Evolutionary conservation across 2,113 vertebrate species (phyloP).

Genomic region (Zapornia atra): DNA sequence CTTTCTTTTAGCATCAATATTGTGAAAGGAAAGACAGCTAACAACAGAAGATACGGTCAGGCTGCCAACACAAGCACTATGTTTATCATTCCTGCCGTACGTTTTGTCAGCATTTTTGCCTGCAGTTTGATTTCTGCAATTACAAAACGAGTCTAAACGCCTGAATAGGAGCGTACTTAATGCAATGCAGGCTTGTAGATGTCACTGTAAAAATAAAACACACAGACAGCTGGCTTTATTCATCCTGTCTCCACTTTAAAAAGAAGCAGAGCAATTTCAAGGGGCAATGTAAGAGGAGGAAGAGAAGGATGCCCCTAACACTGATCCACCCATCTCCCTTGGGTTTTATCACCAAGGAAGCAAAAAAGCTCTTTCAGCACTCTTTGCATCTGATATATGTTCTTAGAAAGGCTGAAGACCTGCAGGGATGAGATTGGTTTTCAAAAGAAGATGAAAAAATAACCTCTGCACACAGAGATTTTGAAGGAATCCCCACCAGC

Average conservation of each 20-base stretch:
- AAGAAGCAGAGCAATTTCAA: slow-evolving; percentile 25
- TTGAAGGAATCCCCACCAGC: slow-evolving; percentile 38
- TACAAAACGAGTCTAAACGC: slow-evolving; percentile 46
- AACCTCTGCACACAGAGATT: slow-evolving; percentile 18
- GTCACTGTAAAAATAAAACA: slow-evolving; percentile 61
- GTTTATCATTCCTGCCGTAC: slow-evolving; percentile 45
- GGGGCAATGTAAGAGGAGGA: neutral
- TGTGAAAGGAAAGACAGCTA: slow-evolving; percentile 52
- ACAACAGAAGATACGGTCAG: slow-evolving; percentile 34
- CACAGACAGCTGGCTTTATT: slow-evolving; percentile 61
- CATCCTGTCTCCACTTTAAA: slow-evolving; percentile 42
- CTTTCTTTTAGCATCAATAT: slow-evolving; percentile 39
- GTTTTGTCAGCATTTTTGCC: slow-evolving; percentile 62
- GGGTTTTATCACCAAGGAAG: slow-evolving; percentile 26
- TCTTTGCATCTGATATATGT: slow-evolving; percentile 46
- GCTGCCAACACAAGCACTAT: slow-evolving; percentile 52
- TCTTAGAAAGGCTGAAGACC: slow-evolving; percentile 48
- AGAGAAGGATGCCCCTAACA: neutral
- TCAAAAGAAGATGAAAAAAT: slow-evolving; percentile 56
- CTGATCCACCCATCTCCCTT: slow-evolving; percentile 26
- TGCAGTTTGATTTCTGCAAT: slow-evolving; percentile 66
- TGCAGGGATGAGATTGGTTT: slow-evolving; percentile 52
- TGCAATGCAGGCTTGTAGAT: slow-evolving; percentile 49
- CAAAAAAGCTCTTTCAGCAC: slow-evolving; percentile 57
- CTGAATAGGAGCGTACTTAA: slow-evolving; percentile 52